Percentiles rank a stretch among this genome's conserved stretches.
These are phyloP conservation scores for Epinotia nisella DNA, from an alignment of 2,888 invertebrate genomes.

Conservation along the genomic window DNA sequence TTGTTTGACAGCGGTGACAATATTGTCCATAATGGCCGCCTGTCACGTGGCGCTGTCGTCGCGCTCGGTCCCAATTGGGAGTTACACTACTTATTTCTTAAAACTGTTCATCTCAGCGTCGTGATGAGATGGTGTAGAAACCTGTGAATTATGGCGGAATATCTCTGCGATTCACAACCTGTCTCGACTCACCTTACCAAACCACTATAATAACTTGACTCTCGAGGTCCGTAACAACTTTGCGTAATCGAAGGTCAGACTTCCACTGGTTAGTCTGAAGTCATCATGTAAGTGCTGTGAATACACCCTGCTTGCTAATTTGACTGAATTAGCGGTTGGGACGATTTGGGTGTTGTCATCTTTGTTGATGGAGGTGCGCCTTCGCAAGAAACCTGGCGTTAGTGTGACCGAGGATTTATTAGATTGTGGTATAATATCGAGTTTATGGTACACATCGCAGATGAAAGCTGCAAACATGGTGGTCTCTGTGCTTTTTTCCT, in stretches of 20 bases:
- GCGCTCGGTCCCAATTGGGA: too few species aligned
- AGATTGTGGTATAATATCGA: neutral
- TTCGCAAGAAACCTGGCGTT: slow-evolving; percentile 13
- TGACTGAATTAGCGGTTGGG: slow-evolving; percentile 30
- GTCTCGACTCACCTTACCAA: neutral
- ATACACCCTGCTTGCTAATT: slow-evolving; percentile 7
- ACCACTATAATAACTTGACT: neutral
- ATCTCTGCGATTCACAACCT: neutral
- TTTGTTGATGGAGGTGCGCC: slow-evolving; percentile 26
- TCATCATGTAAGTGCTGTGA: neutral
- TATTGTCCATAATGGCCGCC: too few species aligned
- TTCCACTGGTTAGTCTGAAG: neutral
- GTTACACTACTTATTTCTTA: neutral
- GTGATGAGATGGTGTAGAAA: neutral
- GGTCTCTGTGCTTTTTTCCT: neutral
- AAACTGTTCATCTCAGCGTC: neutral
- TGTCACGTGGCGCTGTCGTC: too few species aligned
- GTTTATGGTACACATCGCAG: neutral
- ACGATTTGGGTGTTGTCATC: slow-evolving; percentile 24
- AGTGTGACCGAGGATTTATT: slow-evolving; percentile 5
- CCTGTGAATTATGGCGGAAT: slow-evolving; percentile 1
- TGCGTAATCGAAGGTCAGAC: neutral
- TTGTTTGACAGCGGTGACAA: too few species aligned
- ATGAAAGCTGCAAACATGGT: neutral
- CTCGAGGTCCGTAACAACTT: neutral